Evolutionary conservation across 2,797 vertebrate species (phyloP), one percentile per base, ranked within the genome.

Genomic region (Manis pentadactyla): DNA sequence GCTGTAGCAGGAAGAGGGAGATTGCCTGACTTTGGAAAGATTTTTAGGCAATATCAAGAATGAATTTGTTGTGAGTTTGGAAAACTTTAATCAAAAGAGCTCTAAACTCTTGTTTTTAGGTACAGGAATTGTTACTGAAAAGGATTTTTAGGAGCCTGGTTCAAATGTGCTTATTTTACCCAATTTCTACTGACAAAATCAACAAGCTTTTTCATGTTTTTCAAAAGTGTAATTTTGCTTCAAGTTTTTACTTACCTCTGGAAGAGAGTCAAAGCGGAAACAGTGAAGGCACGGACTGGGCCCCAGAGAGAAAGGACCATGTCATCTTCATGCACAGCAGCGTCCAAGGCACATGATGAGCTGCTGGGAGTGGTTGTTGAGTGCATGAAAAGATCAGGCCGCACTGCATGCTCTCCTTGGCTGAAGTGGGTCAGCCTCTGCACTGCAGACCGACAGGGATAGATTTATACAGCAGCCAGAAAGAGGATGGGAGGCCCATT

Each of bases 61-160:
- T 31, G 68, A 64, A 57, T 88, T 55, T 90, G 69, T 77, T 78
- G 37, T 42, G 46, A 78, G 79, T 91, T 83, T 84, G 69, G 87
- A 84, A 82, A 92, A 9, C 82, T 89, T 87, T 90, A 92, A 95
- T 87, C 83, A 79, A 75, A 71, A 94, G 61, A n/a, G 39, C 74
- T 42, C 57, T 19, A 34, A 93, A 53, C 57, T 66, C 15, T 71
- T 92, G 68, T 61, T 95, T 51, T 69, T 73, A 79, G 87, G 53
- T 84, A 53, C 21, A 93, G 59, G 39, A 31, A 29, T 77, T 82
- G 10, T 86, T 66, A 61, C 13, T 61, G 29, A 86, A 53, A 73
- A 59, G 51, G 53, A 59, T 68, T 64, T 90, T 90, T 19, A 73
- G 77, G 85, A 92, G 53, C 39, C 75, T 25, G 53, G 69, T 74